A percentile compares a stretch with the other conserved stretches of the same genome.
These are phyloP conservation scores for Anoncus sp. DNA, from an alignment of 2,888 invertebrate species.

Conservation along the genomic window DNA sequence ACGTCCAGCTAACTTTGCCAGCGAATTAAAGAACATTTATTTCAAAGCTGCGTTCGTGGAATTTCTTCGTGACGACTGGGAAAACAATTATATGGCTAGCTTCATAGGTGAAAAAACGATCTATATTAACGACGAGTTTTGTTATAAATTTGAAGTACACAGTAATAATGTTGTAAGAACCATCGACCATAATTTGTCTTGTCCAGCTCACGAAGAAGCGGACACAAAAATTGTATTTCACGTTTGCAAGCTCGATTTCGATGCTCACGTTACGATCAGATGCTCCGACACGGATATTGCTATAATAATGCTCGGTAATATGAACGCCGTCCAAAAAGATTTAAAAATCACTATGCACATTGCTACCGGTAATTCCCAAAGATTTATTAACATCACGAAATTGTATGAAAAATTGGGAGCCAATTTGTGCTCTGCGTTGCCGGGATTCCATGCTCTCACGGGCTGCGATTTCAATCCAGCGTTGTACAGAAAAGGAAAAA, in stretches of 20 bases:
- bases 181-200: slow-evolving; percentile 47
- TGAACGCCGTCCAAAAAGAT: slow-evolving; percentile 9
- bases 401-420: slow-evolving; percentile 50
- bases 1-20: slow-evolving; percentile 53
- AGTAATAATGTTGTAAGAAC: slow-evolving; percentile 58
- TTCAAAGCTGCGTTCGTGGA: slow-evolving; percentile 69
- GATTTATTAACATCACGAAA: slow-evolving; percentile 56
- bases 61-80: slow-evolving; percentile 73
- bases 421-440: slow-evolving; percentile 41
- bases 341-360: slow-evolving; percentile 11
- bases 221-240: slow-evolving; percentile 67
- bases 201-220: slow-evolving; percentile 67
- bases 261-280: slow-evolving; percentile 16
- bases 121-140: slow-evolving; percentile 62
- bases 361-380: slow-evolving; percentile 18
- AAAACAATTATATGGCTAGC: slow-evolving; percentile 67
- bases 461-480: slow-evolving; percentile 57
- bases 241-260: slow-evolving; percentile 55
- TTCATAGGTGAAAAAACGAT: slow-evolving; percentile 70
- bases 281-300: slow-evolving; percentile 28
- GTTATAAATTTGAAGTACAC: slow-evolving; percentile 59
- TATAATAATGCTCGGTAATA: slow-evolving; percentile 29
- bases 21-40: slow-evolving; percentile 24
- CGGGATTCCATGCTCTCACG: slow-evolving; percentile 53
- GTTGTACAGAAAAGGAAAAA: slow-evolving; percentile 54